phyloP scores from a whole-genome alignment of 2,888 invertebrate genomes.

The Caradrina kadenii region DNA sequence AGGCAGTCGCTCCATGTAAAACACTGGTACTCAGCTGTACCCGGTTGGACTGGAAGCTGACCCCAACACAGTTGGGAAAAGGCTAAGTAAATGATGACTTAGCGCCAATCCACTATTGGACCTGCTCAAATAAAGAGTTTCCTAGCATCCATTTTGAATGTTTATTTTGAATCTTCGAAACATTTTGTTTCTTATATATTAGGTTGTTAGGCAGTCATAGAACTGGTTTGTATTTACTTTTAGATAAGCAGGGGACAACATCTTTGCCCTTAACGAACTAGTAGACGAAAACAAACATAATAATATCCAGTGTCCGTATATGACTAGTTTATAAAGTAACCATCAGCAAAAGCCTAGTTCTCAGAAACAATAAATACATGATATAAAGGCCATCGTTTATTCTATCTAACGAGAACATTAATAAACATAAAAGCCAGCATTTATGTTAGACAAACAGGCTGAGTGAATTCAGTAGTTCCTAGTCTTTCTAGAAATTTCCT shows the following conservation, averaged over 20 bases:
- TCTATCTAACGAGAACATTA: slow-evolving; percentile 32
- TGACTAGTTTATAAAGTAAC: slow-evolving; percentile 8
- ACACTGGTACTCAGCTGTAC: too few relatives aligned
- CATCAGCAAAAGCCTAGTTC: slow-evolving; percentile 15
- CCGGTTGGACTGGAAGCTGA: too few relatives aligned
- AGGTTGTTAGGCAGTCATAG: too few relatives aligned
- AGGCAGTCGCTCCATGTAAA: too few relatives aligned
- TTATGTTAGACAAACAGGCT: slow-evolving; percentile 45
- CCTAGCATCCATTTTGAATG: neutral
- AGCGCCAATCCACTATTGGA: neutral
- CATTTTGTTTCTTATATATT: too few relatives aligned
- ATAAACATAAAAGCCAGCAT: slow-evolving; percentile 41
- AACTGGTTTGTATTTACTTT: too few relatives aligned
- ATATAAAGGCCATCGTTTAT: slow-evolving; percentile 23
- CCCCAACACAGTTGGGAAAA: too few relatives aligned
- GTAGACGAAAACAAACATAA: neutral
- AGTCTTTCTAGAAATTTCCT: slow-evolving; percentile 33
- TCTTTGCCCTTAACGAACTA: neutral
- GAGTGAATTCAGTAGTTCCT: slow-evolving; percentile 46
- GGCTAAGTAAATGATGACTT: too few relatives aligned
- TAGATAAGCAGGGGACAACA: neutral
- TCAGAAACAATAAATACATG: slow-evolving; percentile 15
- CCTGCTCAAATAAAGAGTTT: neutral
- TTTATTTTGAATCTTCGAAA: neutral
- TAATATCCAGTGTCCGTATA: slow-evolving; percentile 1